Base-by-base conservation (phyloP, 2,113 vertebrate genomes). In the Sciurus niger region DNA sequence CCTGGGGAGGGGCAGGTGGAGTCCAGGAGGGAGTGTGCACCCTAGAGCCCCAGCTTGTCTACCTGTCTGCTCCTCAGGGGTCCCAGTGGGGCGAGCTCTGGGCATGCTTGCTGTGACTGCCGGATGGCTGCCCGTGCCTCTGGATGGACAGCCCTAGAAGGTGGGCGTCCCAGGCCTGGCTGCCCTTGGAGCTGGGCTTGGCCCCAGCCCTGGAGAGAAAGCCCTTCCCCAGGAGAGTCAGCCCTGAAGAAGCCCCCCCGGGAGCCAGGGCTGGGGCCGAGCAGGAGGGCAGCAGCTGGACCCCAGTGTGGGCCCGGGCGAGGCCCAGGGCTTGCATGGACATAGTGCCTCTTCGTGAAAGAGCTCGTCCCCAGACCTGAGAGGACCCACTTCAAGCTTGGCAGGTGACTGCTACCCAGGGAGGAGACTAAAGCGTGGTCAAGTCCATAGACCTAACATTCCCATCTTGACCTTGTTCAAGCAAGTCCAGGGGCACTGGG, bases 1-100 rank as follows among this genome's bases (percentile, higher is more conserved):
- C 8, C 43, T 74, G 58, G 78, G 96, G 84, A 34, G 82, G 63
- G 17, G 89, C 24, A 25, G 95, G 55, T n/a, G 68, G 82, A 93
- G 94, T 70, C 90, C 84, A 78, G 10, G 94, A 22, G 34, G 22
- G 83, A 8, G 28, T 67, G 48, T 28, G 60, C 72, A 80, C 18
- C 55, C 55, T 20, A 32, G 80, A 82, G 8, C 17, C 8, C 83
- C 90, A 91, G 88, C 89, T 53, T 95, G 58, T 37, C 20, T 32
- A 77, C 70, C 83, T 1, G 2, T 32, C 1, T 30, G 58, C n/a
- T 90, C 16, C 67, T 7, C 68, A 83, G 13, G 6, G 86, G 92
- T 79, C 51, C 65, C 40, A 90, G 32, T 0, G 1, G 55, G 73
- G 25, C 25, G 16, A 55, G 65, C 4, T 1, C 18, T 8, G n/a